Evolutionary conservation across 2,113 vertebrate genomes (phyloP).

Genomic region (Malurus alboscapulatus): DNA sequence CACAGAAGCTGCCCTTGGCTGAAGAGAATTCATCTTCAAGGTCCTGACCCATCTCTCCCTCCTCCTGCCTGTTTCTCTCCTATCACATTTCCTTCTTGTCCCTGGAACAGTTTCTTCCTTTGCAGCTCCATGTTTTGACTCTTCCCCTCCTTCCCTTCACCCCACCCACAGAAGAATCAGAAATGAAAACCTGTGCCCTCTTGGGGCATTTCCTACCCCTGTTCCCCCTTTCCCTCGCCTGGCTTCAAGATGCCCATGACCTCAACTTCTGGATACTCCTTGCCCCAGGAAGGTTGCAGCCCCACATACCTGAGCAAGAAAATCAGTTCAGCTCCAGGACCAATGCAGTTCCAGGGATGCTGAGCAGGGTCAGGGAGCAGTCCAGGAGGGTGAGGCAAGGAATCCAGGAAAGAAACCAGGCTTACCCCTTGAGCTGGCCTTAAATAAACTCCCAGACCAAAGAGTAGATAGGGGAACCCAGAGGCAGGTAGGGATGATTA

Average conservation of each 20-base stretch:
- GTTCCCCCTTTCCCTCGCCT: neutral
- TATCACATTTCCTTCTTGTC: rapidly evolving
- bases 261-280: neutral
- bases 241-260: neutral
- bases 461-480: neutral
- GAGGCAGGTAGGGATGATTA: neutral
- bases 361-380: neutral
- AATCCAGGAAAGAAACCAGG: rapidly evolving
- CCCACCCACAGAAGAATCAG: neutral
- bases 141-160: neutral
- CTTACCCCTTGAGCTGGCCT: neutral
- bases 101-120: neutral
- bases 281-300: neutral
- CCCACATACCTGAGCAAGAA: neutral
- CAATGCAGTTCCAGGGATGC: neutral
- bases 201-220: neutral
- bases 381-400: rapidly evolving
- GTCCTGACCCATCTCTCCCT: neutral
- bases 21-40: neutral
- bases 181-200: rapidly evolving
- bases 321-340: neutral
- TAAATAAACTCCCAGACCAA: neutral
- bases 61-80: neutral
- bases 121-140: neutral
- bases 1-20: neutral